Conservation (phyloP, 2,888 invertebrate genomes). For the Drosophila acutilabella region DNA sequence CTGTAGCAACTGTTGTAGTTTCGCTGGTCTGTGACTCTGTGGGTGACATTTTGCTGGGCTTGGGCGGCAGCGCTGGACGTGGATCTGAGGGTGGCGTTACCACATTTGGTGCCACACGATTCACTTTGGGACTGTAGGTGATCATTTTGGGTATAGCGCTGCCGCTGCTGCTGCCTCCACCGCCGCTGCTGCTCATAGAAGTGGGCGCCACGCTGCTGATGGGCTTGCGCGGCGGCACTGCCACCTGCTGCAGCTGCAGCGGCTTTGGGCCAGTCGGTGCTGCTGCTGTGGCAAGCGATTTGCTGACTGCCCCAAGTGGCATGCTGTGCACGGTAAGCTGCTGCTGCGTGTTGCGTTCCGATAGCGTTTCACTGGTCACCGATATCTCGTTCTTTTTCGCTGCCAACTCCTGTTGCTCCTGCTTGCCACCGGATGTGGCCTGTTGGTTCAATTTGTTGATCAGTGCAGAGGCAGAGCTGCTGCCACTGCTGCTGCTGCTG, state of each 20-base stretch:
- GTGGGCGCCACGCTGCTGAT: constrained; percentile 94
- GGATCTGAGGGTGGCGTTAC: constrained; percentile 58
- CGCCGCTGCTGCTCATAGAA: constrained; percentile 85
- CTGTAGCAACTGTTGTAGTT: constrained; percentile 79
- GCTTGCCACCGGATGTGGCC: constrained; percentile 41
- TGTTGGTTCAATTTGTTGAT: constrained; percentile 76
- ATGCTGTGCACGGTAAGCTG: constrained; percentile 87
- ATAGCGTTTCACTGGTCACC: constrained; percentile 80
- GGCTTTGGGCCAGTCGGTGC: constrained; percentile 8
- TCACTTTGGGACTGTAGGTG: constrained; percentile 85
- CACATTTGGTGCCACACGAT: constrained; percentile 85
- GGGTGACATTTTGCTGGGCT: constrained; percentile 88
- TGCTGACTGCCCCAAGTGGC: constrained; percentile 85
- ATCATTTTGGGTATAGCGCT: constrained; percentile 84
- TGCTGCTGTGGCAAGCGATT: constrained; percentile 74
- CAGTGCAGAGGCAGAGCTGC: constrained; percentile 67
- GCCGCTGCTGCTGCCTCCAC: constrained; percentile 6
- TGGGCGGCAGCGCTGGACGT: constrained; percentile 93
- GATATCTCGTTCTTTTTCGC: constrained; percentile 75
- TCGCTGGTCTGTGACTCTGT: constrained; percentile 53
- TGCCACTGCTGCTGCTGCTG: constrained; percentile 57
- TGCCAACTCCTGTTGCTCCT: constrained; percentile 9
- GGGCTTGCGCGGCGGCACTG: constrained; percentile 89
- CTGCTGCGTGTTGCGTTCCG: constrained; percentile 83
- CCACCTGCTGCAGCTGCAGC: constrained; percentile 69